Evolutionary conservation across 2,888 invertebrate species (phyloP), one percentile per base, ranked within the genome.

Genomic region (Zootermopsis nevadensis): DNA sequence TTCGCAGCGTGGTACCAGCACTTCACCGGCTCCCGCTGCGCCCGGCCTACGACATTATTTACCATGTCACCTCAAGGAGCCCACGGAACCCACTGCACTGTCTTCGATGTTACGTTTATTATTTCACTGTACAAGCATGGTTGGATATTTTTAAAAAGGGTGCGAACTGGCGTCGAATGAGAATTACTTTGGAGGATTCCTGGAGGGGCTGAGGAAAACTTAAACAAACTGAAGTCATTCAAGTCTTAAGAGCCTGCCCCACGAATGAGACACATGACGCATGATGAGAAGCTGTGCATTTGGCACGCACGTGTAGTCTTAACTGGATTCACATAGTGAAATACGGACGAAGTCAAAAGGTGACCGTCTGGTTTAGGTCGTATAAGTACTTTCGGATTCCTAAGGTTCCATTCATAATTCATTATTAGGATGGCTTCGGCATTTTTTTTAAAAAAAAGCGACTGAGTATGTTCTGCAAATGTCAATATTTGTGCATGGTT

Each of bases 1-100:
- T 60, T 33, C 79, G 66, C 77, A 31, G 77, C 77, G 33, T 77
- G 77, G 77, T 30, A 55, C 76, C 27, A 10, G 42, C 48, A 27
- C 48, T 42, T n/a, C 31, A 30, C n/a, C 77, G n/a, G 27, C 55
- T n/a, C 60, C 60, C 27, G 55, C 79, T 79, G 79, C 24, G 72
- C 33, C 33, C 0, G 38, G 24, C n/a, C 42, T 42, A 42, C 74
- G n/a, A 24, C 74, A 74, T 74, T 74, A 74, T 38, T 74, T 74
- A 38, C 38, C 38, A 12, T n/a, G 60, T 60, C 60, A n/a, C 12
- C 60, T 6, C n/a, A 6, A 53, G 53, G 53, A 53, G n/a, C 24
- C 10, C 10, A 7, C 38, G 10, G 53, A 53, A 15, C 53, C 8
- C 53, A 19, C 53, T 15, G 48, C 48, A 15, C 48, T 31, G 69